phyloP scores from a whole-genome alignment of 2,888 invertebrate genomes.

The Drosophila nr. perissopoda region DNA sequence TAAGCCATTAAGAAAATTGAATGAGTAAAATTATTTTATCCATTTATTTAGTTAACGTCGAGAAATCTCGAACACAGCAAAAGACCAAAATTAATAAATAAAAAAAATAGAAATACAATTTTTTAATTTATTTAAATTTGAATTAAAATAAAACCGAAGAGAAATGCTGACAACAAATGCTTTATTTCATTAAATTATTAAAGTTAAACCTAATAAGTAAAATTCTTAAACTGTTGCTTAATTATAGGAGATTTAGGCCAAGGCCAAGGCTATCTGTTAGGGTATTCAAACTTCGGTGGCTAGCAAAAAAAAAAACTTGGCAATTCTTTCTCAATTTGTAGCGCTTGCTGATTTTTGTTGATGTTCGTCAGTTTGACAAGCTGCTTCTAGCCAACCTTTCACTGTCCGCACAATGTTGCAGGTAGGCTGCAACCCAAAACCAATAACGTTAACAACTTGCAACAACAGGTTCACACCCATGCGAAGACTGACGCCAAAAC shows the following conservation, averaged over 20 bases:
- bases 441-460: slow-evolving; percentile 28
- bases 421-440: slow-evolving; percentile 13
- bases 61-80: no score
- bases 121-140: neutral
- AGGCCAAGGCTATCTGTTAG: neutral
- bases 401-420: slow-evolving; percentile 36
- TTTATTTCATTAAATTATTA: neutral
- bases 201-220: neutral
- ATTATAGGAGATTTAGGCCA: neutral
- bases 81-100: no score
- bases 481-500: slow-evolving; percentile 15
- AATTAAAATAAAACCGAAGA: neutral
- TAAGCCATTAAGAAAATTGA: neutral
- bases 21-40: neutral
- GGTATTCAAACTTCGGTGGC: neutral
- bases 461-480: slow-evolving; percentile 55
- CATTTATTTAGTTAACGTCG: neutral
- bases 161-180: neutral
- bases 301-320: neutral
- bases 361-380: slow-evolving; percentile 42
- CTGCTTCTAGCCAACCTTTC: slow-evolving; percentile 57
- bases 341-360: slow-evolving; percentile 3
- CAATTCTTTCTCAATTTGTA: neutral
- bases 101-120: neutral
- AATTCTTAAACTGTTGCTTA: neutral